A percentile compares a stretch with the other conserved stretches of the same genome.
phyloP scores from a whole-genome alignment of 2,888 invertebrate species.

The Eucriotettix oculatus region DNA sequence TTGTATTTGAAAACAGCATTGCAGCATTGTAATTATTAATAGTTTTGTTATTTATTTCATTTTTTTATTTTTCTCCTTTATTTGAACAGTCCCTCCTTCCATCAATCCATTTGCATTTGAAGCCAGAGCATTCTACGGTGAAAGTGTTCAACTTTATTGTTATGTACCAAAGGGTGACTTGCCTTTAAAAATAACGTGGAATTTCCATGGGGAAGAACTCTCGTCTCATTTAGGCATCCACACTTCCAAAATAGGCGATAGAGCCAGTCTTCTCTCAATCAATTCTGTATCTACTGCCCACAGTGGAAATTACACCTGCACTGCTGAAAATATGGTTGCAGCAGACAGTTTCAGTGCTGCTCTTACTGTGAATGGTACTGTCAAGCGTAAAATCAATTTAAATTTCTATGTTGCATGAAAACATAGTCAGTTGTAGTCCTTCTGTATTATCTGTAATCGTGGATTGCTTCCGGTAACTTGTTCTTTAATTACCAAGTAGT shows the following conservation, averaged over 20 bases:
- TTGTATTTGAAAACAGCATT: too few relatives aligned
- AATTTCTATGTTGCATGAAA: too few relatives aligned
- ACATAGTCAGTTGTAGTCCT: too few relatives aligned
- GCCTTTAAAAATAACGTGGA: constrained; percentile 18
- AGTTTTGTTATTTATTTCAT: background rate
- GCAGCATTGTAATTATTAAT: background rate
- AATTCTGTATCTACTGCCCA: constrained; percentile 41
- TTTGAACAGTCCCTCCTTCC: constrained; percentile 13
- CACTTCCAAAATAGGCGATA: constrained; percentile 44
- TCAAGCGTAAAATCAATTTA: too few relatives aligned
- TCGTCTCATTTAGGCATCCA: constrained; percentile 3
- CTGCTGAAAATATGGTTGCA: constrained; percentile 23
- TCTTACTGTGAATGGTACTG: constrained; percentile 3
- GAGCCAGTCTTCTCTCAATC: constrained; percentile 42
- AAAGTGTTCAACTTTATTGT: constrained; percentile 20
- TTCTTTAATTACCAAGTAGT: too few relatives aligned
- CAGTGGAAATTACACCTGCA: constrained; percentile 54
- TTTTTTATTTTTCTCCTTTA: background rate
- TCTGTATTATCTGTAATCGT: too few relatives aligned
- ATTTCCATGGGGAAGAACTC: constrained; percentile 16
- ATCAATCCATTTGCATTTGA: constrained; percentile 20
- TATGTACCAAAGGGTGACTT: constrained; percentile 21
- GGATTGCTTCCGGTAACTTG: too few relatives aligned
- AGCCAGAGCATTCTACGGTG: constrained; percentile 22
- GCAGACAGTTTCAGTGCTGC: constrained; percentile 20